phyloP scores from a whole-genome alignment of 2,113 vertebrate species.

The Emydura subglobosa region DNA sequence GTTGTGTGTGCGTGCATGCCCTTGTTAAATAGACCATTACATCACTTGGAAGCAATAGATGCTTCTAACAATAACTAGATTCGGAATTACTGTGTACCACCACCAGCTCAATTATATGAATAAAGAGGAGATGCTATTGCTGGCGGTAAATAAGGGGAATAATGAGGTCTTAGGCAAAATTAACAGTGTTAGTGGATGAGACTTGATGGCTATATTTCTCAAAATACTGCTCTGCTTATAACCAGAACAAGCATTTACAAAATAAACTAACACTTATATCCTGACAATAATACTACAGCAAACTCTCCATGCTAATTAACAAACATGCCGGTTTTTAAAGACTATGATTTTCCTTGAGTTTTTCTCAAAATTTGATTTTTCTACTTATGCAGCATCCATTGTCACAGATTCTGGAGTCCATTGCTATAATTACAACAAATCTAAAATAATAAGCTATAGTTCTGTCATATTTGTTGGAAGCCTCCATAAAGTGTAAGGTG shows the following conservation, averaged over 20 bases:
- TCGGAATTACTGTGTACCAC: background rate
- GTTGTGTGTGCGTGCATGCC: background rate
- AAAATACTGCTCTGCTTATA: slow-evolving; percentile 66
- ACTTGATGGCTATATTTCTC: slow-evolving; percentile 54
- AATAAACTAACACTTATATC: slow-evolving; percentile 48
- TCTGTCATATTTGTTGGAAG: background rate
- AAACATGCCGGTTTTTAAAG: background rate
- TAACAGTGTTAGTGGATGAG: slow-evolving; percentile 39
- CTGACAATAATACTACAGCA: slow-evolving; percentile 29
- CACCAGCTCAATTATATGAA: background rate
- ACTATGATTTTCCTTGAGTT: background rate
- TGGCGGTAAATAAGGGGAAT: slow-evolving; percentile 11
- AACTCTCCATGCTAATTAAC: background rate
- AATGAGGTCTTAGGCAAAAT: background rate
- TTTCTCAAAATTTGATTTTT: background rate
- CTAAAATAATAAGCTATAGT: background rate
- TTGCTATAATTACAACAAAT: background rate
- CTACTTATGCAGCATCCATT: rapidly evolving
- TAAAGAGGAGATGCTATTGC: slow-evolving; percentile 38
- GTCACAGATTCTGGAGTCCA: background rate
- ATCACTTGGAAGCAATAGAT: slow-evolving; percentile 32
- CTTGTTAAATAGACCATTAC: slow-evolving; percentile 1
- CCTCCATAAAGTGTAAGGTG: background rate
- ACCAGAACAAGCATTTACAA: slow-evolving; percentile 34
- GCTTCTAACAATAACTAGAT: background rate